Base-by-base conservation (phyloP, 2,797 vertebrate species). In the Avahi laniger region DNA sequence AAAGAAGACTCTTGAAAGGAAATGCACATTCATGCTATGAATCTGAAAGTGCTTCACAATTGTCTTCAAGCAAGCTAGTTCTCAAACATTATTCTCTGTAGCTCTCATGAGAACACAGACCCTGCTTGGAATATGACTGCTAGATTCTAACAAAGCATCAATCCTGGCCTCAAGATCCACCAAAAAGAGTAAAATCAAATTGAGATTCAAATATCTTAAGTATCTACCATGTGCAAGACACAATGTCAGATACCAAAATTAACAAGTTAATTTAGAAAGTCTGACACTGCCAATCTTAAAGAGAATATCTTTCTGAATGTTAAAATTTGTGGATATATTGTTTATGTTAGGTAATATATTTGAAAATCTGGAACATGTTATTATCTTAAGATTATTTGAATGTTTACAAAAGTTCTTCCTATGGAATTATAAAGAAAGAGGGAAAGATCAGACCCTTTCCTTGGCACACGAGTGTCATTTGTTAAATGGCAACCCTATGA, bases 1-100 rank as follows among this genome's bases (percentile, higher is more conserved):
- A 88, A 88, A 81, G 38, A 73, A 85, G 95, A 84, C 26, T 70
- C 59, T 73, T 73, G 82, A 92, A 57, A 83, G 18, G 30, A 76
- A 92, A 46, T 72, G 18, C 24, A 63, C 5, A 24, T 67, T 61
- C 69, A 54, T 30, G 73, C 46, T 72, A 22, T 63, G 73, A 88
- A 63, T 50, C 48, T 75, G 50, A 83, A 93, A 82, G 57, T 61
- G 38, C 24, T 30, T 52, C 54, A 13, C 30, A 41, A 12, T 41
- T 12, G 4, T 43, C 20, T 70, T 80, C 17, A 50, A 35, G 73
- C 52, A 11, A 87, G 18, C 46, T 69, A 20, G 7, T 85, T 95
- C 69, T 41, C 46, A 79, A 57, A 89, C 38, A 50, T 20, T n/a
- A 24, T 41, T 89, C 43, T 85, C 28, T 52, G 46, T 6, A 43